Base-by-base conservation (phyloP, 2,797 vertebrate species). In the Pagetopsis macropterus region DNA sequence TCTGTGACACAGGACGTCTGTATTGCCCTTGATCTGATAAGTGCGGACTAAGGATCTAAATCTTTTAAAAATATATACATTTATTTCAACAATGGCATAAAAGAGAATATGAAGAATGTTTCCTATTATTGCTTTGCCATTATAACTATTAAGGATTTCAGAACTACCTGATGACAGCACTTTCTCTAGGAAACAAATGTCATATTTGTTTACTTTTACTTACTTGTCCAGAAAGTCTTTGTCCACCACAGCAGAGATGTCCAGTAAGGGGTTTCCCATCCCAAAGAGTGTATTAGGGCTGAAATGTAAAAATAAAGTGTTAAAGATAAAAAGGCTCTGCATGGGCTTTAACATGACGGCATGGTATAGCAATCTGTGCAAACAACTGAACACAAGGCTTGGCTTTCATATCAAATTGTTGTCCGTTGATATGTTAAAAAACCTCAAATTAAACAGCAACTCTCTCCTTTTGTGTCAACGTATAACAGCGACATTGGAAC, bases 151-250 rank as follows among this genome's bases (percentile, higher is more conserved):
- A 10, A 17, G 19, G 49, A 43, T 23, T 44, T 10, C 11, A 16
- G 8, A 51, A 44, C 9, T 9, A 58, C 16, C 19, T 49, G 9
- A 15, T 16, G 7, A 23, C 2, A 14, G 3, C 12, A 27, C 1
- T 33, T 51, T 37, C 10, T 27, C 67, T 11, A 56, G 17, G 41
- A 9, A 19, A 45, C 8, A 41, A 11, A 37, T 37, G 6, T 11
- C 9, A 23, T n/a, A 49, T 45, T 41, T 1, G 4, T 41, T 19
- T n/a, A 12, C 19, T 21, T 69, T 82, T 65, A 95, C 97, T 96
- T 94, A 99, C 98, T 97, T 99, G 91, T 99, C 97, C 81, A 99
- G 95, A 87, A 98, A 98, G 91, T 99, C 96, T 88, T 99, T 99
- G 93, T 99, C 97, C 90, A 99, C 98, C 17, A 97, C 93, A 50